Evolutionary conservation across 2,113 vertebrate species (phyloP).

Genomic region (Plecturocebus donacophilus): DNA sequence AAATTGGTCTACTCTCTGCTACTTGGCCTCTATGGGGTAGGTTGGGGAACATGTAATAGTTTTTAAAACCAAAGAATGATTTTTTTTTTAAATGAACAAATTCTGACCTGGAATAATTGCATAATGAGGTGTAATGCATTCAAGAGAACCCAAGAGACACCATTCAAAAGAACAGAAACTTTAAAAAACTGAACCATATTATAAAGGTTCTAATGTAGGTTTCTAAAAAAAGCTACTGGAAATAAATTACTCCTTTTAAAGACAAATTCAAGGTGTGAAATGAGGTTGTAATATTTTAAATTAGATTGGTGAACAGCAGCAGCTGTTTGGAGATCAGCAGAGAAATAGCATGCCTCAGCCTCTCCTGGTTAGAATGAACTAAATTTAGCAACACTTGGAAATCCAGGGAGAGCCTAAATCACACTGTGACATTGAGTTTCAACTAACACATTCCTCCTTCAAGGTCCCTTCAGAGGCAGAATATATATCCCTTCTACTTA

Average conservation of each 20-base stretch:
- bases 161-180: background rate
- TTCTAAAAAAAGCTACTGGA: background rate
- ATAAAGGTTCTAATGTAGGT: background rate
- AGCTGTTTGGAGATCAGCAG: background rate
- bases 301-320: background rate
- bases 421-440: background rate
- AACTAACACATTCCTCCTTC: background rate
- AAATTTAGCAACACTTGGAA: slow-evolving; percentile 53
- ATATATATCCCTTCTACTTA: background rate
- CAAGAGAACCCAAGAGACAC: too few relatives aligned
- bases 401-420: background rate
- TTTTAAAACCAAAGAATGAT: background rate
- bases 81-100: background rate
- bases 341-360: background rate
- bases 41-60: background rate
- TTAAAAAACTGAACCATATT: background rate
- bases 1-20: background rate
- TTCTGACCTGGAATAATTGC: background rate
- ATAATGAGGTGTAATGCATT: background rate
- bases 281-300: background rate
- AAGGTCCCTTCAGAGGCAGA: background rate
- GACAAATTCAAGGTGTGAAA: slow-evolving; percentile 25
- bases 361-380: background rate
- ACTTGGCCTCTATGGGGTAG: background rate
- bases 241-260: slow-evolving; percentile 36